Evolutionary conservation across 2,797 vertebrate species (phyloP).

Genomic region (Tragopan temminckii): DNA sequence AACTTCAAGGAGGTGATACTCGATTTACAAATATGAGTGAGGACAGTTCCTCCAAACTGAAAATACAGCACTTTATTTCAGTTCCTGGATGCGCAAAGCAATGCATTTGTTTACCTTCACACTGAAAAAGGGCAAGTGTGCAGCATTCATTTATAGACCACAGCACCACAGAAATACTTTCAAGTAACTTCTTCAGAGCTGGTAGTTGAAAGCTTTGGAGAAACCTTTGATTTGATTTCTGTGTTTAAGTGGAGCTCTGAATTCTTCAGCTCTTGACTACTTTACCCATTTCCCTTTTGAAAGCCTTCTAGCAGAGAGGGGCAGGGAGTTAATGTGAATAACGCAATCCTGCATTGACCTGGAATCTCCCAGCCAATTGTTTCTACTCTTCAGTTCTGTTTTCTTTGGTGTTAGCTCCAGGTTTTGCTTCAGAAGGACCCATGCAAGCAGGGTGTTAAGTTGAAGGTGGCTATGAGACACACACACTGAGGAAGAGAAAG

Average conservation of each 20-base stretch:
- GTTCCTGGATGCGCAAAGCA: neutral
- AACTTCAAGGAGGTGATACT: neutral
- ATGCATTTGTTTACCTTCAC: slow-evolving; percentile 1
- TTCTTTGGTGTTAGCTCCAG: neutral
- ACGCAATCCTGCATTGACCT: neutral
- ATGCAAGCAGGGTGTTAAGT: neutral
- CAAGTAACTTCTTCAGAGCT: neutral
- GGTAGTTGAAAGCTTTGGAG: neutral
- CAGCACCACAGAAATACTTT: neutral
- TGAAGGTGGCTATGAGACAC: neutral
- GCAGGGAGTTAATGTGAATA: neutral
- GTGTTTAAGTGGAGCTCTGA: neutral
- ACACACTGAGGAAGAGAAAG: neutral
- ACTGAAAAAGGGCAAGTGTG: neutral
- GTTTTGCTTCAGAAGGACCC: neutral
- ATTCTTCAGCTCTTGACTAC: neutral
- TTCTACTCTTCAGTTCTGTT: neutral
- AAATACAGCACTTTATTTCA: neutral
- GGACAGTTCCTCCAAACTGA: neutral
- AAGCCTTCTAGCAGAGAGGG: neutral
- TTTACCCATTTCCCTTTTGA: neutral
- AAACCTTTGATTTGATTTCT: neutral
- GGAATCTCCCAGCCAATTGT: neutral
- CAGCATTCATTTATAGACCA: neutral
- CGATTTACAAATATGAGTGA: neutral